Evolutionary conservation across 2,113 vertebrate species (phyloP), one percentile per base, ranked within the genome.

Genomic region (Dicentrarchus labrax): DNA sequence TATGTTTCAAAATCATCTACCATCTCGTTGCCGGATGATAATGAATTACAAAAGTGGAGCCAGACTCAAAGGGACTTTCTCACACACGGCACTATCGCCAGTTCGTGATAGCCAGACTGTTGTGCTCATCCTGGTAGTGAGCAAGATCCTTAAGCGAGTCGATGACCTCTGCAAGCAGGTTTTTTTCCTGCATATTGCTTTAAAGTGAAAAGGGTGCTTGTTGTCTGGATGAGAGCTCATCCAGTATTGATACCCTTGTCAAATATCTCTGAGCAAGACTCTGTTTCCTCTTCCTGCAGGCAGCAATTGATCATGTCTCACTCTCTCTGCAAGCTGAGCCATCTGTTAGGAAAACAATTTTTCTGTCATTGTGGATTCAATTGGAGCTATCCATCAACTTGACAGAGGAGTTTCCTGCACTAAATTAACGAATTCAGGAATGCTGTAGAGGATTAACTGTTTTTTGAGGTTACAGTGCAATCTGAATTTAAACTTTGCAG

Each of bases 311-410:
- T 93, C 91, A 89, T 38, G 30, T 36, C 51, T 45, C 61, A 43
- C n/a, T 87, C 45, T 66, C 72, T 77, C 61, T 59, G n/a, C 47
- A 76, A 83, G 76, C 70, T 0, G 22, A 62, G 70, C 86, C 88
- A 86, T 93, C 89, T 87, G 91, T 86, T 73, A 54, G 68, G 38
- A 88, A 77, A 89, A 86, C 82, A 64, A 53, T 86, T 86, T 90
- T 87, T 82, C 82, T 88, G 86, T 89, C 82, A 76, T 78, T 88
- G 73, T 50, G 39, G 80, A 82, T 84, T 86, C 64, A 78, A 83
- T 86, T 89, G 76, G n/a, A 57, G 60, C 41, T 5, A 85, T 91
- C 83, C 74, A 50, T 93, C 87, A 90, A 66, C 13, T 13, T 82
- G 80, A 89, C 71, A 68, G 81, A 85, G 59, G 47, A 75, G 24